Evolutionary conservation across 2,797 vertebrate genomes (phyloP).

Genomic region (Sebastes ruberrimus): DNA sequence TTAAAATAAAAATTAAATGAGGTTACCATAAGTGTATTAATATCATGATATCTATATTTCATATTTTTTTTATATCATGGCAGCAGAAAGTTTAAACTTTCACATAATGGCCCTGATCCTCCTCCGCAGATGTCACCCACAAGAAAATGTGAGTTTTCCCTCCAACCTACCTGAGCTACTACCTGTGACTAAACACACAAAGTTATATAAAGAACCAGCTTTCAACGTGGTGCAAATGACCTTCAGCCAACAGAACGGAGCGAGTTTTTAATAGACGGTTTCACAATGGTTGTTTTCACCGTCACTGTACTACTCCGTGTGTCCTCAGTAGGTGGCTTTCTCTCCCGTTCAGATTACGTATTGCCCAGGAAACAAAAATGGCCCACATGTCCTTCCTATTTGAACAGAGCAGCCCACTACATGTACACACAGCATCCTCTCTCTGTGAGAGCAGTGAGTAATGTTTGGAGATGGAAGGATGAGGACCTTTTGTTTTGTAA

Average conservation of each 20-base stretch:
- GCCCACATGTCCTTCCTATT: conserved; percentile 41
- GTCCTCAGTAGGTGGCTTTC: conserved; percentile 43
- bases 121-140: background rate
- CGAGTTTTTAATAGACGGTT: background rate
- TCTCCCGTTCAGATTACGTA: conserved; percentile 18
- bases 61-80: background rate
- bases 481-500: conserved; percentile 75
- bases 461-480: conserved; percentile 54
- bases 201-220: background rate
- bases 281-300: conserved; percentile 16
- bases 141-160: background rate
- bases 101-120: background rate
- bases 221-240: background rate
- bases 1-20: too few relatives aligned
- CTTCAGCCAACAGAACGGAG: background rate
- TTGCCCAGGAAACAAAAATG: conserved; percentile 36
- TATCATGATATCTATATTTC: too few relatives aligned
- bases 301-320: conserved; percentile 10
- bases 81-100: background rate
- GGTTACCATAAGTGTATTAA: too few relatives aligned
- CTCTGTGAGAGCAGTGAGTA: conserved; percentile 57
- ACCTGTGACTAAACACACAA: background rate
- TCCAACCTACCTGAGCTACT: background rate
- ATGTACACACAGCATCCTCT: conserved; percentile 44
- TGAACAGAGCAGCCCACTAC: conserved; percentile 30